Conservation (phyloP, 2,888 invertebrate genomes). For the Ctenicera cuprea region DNA sequence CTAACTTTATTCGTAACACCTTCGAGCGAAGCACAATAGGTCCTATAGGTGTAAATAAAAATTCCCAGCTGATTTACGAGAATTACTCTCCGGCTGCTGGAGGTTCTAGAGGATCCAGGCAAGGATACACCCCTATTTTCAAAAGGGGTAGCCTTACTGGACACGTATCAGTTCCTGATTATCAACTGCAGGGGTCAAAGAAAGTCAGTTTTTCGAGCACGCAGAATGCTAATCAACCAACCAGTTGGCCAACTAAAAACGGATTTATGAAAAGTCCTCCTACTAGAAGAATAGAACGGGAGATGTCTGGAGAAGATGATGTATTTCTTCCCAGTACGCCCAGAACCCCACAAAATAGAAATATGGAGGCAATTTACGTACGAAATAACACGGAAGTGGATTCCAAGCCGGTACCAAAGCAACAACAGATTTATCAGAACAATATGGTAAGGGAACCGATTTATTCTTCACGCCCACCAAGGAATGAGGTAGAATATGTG, state of each 20-base stretch:
- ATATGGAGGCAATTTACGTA: background rate
- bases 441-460: background rate
- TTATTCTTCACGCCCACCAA: background rate
- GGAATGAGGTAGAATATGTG: slow-evolving; percentile 2
- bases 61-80: slow-evolving; percentile 47
- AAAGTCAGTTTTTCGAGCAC: slow-evolving; percentile 74
- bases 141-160: slow-evolving; percentile 74
- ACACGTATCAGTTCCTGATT: slow-evolving; percentile 65
- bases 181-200: slow-evolving; percentile 70
- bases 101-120: background rate
- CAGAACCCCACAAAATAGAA: slow-evolving; percentile 36
- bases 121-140: slow-evolving; percentile 72
- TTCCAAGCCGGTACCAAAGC: background rate
- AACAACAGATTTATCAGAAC: slow-evolving; percentile 17
- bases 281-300: slow-evolving; percentile 65
- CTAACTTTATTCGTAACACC: slow-evolving; percentile 62
- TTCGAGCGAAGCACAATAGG: slow-evolving; percentile 62
- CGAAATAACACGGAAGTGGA: background rate
- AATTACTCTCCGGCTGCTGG: slow-evolving; percentile 14
- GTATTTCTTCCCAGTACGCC: slow-evolving; percentile 64
- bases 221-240: slow-evolving; percentile 57
- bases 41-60: slow-evolving; percentile 54
- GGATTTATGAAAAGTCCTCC: slow-evolving; percentile 71
- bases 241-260: slow-evolving; percentile 73
- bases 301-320: slow-evolving; percentile 64